Conservation (phyloP, 2,888 invertebrate species). For the Drosophila fungiperda region DNA sequence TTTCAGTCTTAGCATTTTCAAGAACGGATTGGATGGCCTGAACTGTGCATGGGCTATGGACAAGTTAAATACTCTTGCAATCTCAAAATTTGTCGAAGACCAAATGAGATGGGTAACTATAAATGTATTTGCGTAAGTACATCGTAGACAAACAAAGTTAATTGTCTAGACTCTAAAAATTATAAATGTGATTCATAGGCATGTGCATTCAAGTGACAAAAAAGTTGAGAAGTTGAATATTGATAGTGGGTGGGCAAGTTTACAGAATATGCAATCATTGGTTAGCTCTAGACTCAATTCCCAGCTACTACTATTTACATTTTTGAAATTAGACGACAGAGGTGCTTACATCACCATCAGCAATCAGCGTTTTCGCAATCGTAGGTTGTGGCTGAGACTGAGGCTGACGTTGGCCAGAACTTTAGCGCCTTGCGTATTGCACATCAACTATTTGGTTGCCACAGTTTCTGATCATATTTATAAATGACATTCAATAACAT, state of each 20-base stretch:
- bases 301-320: constrained; percentile 53
- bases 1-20: background rate
- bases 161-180: constrained; percentile 5
- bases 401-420: constrained; percentile 45
- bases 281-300: constrained; percentile 16
- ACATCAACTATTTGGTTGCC: constrained; percentile 63
- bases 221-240: constrained; percentile 33
- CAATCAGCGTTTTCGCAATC: constrained; percentile 25
- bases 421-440: constrained; percentile 48
- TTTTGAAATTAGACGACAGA: constrained; percentile 33
- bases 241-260: constrained; percentile 72
- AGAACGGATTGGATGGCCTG: background rate
- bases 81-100: background rate
- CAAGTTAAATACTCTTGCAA: background rate
- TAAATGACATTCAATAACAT: constrained; percentile 65
- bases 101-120: background rate
- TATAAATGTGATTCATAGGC: constrained; percentile 21
- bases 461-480: constrained; percentile 57
- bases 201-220: constrained; percentile 35
- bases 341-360: constrained; percentile 65
- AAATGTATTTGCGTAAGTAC: background rate
- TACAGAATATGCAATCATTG: constrained; percentile 44
- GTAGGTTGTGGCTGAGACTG: constrained; percentile 47
- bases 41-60: background rate
- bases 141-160: background rate